Conservation (phyloP, 1,140 invertebrate species). For the Drosophila neocordata region DNA sequence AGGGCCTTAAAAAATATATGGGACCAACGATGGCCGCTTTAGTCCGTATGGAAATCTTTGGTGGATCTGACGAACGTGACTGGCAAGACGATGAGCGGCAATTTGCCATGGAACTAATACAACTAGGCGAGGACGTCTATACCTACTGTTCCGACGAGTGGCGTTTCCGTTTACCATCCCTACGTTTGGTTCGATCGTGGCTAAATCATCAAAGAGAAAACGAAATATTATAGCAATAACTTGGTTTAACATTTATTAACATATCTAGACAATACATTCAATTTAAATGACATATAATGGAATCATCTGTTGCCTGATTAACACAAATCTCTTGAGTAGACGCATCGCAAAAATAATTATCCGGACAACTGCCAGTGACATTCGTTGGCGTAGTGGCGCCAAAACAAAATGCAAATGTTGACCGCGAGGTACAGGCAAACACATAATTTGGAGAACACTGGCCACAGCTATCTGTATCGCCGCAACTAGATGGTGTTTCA, state of each 20-base stretch:
- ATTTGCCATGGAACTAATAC: constrained; percentile 61
- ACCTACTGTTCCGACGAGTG: constrained; percentile 72
- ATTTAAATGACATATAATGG: constrained; percentile 54
- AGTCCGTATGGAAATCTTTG: constrained; percentile 80
- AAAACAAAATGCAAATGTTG: constrained; percentile 73
- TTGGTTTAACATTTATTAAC: neutral
- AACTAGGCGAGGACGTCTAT: constrained; percentile 65
- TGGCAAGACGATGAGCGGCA: constrained; percentile 73
- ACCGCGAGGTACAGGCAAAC: constrained; percentile 70
- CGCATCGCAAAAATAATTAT: constrained; percentile 55
- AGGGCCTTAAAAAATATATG: constrained; percentile 73
- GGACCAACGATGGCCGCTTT: constrained; percentile 67
- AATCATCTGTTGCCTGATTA: constrained; percentile 38
- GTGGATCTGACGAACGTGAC: constrained; percentile 53
- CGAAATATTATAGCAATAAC: constrained; percentile 2
- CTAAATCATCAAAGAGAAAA: constrained; percentile 2
- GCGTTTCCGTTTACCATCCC: constrained; percentile 68
- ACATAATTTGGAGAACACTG: constrained; percentile 57
- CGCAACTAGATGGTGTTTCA: constrained; percentile 62
- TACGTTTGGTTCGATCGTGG: constrained; percentile 58
- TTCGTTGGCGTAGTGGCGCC: constrained; percentile 58
- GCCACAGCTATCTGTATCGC: constrained; percentile 71
- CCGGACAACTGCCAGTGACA: constrained; percentile 59
- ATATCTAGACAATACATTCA: constrained; percentile 7
- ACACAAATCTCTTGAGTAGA: constrained; percentile 59